Percentiles rank a stretch among this genome's conserved stretches.
Evolutionary conservation across 2,888 invertebrate species (phyloP).

Genomic region (Pachycephus smyrnensis): DNA sequence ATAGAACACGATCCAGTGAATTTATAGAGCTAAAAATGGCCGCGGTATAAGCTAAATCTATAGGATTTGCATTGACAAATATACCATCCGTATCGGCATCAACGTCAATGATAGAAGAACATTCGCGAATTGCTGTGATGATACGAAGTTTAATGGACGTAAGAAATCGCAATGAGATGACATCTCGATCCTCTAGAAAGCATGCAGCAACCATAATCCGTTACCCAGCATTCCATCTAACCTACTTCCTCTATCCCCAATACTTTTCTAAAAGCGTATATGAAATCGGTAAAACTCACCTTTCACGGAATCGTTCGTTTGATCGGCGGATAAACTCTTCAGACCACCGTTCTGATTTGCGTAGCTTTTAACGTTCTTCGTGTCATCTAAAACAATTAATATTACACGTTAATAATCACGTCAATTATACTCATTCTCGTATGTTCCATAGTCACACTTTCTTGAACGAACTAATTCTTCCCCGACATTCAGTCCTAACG

Average conservation of each 20-base stretch:
- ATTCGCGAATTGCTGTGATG: neutral
- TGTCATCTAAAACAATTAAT: constrained; percentile 56
- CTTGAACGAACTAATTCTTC: neutral
- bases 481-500: neutral
- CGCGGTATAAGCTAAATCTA: neutral
- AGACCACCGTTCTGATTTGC: constrained; percentile 56
- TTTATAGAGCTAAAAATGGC: neutral
- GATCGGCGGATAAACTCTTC: constrained; percentile 35
- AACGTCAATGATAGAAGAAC: neutral
- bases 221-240: neutral
- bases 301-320: constrained; percentile 30
- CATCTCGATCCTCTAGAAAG: neutral
- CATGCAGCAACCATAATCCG: neutral
- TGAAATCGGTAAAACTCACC: constrained; percentile 31
- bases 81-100: neutral
- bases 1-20: neutral
- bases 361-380: constrained; percentile 49
- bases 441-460: neutral
- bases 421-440: neutral
- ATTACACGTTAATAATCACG: neutral
- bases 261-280: neutral
- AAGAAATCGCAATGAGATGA: neutral
- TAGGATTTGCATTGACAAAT: neutral
- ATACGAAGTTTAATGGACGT: neutral
- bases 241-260: neutral